Percentiles rank a stretch among this genome's conserved stretches.
Conservation (phyloP, 2,113 vertebrate genomes). For the Lota lota region DNA sequence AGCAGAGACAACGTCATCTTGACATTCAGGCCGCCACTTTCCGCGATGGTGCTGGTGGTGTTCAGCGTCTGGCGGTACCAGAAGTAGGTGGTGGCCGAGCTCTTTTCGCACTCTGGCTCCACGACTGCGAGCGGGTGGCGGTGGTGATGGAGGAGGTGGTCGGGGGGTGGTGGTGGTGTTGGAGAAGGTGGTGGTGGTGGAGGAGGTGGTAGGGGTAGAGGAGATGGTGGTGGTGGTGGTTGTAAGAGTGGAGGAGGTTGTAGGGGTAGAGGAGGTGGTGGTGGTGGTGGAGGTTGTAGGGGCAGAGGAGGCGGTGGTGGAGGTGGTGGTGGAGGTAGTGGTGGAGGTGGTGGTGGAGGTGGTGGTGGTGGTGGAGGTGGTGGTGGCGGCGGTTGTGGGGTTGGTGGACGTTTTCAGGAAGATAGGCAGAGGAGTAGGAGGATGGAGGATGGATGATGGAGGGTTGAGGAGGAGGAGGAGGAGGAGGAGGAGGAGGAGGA, state of each 20-base stretch:
- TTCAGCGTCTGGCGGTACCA: slow-evolving; percentile 96
- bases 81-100: slow-evolving; percentile 97
- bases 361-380: slow-evolving; percentile 6
- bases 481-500: too few species aligned
- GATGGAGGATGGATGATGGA: background rate
- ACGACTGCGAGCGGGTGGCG: slow-evolving; percentile 74
- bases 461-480: background rate
- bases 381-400: background rate
- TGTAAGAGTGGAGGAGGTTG: background rate
- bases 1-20: slow-evolving; percentile 94
- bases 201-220: slow-evolving; percentile 1
- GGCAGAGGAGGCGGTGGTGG: background rate
- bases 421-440: too few species aligned
- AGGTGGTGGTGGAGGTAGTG: slow-evolving; percentile 3
- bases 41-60: slow-evolving; percentile 91
- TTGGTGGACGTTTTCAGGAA: too few species aligned
- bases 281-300: background rate
- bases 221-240: slow-evolving; percentile 5
- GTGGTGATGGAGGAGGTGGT: background rate
- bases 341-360: slow-evolving; percentile 6
- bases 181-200: slow-evolving; percentile 6
- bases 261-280: too few species aligned
- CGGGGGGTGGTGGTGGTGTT: background rate
- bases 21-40: slow-evolving; percentile 91
- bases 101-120: slow-evolving; percentile 93